phyloP scores from a whole-genome alignment of 2,888 invertebrate genomes.

The Nemapogon koenigi region DNA sequence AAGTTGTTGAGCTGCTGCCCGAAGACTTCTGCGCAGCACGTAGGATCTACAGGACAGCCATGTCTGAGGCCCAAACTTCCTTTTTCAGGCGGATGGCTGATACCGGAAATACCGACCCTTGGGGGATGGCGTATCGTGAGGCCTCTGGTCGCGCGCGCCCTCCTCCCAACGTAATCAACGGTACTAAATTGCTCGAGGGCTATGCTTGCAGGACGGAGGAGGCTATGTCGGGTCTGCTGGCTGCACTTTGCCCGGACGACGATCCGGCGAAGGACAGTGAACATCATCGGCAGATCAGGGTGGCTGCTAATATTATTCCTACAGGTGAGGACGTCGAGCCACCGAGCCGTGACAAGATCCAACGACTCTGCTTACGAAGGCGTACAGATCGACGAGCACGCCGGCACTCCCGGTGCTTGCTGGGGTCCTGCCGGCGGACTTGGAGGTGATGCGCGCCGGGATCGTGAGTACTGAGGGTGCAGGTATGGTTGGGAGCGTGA shows the following conservation, averaged over 20 bases:
- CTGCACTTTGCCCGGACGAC: constrained; percentile 3
- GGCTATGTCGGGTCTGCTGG: constrained; percentile 17
- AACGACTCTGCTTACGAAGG: not conserved
- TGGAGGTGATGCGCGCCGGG: constrained; percentile 5
- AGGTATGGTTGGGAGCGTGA: not conserved
- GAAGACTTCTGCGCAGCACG: not conserved
- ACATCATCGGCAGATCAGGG: not conserved
- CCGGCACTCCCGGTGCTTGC: constrained; percentile 4
- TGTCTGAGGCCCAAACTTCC: constrained; percentile 12
- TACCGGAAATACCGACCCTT: constrained; percentile 15
- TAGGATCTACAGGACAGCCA: constrained; percentile 10
- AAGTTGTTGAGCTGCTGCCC: not conserved
- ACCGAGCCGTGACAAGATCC: not conserved
- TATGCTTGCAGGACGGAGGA: constrained; percentile 9
- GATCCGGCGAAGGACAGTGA: not conserved
- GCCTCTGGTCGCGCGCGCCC: constrained; percentile 18
- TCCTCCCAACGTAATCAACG: constrained; percentile 15
- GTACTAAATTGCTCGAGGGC: constrained; percentile 11
- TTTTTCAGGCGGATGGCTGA: constrained; percentile 11
- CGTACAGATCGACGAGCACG: constrained; percentile 6
- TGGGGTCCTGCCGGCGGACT: constrained; percentile 9
- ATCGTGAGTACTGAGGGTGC: not conserved
- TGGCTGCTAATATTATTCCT: not conserved
- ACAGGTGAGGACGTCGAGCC: not conserved
- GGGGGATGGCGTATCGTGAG: constrained; percentile 18